Conservation (phyloP, 2,888 invertebrate species). For the Stenchaetothrips biformis region DNA sequence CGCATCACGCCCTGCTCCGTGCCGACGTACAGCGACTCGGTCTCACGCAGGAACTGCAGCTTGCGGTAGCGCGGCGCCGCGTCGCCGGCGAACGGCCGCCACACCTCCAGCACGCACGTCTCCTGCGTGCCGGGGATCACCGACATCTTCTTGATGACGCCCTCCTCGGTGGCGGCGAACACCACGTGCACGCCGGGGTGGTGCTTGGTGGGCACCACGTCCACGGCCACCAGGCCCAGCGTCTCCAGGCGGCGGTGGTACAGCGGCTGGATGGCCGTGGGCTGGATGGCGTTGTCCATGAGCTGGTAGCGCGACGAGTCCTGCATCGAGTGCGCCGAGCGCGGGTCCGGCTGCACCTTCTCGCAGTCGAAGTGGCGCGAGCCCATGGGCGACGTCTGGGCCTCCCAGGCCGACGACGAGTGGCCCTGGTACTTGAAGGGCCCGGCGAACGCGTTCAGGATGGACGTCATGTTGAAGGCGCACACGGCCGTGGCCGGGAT, state of each 20-base stretch:
- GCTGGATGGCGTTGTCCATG: constrained; percentile 81
- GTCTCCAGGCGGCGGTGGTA: constrained; percentile 64
- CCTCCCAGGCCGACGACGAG: constrained; percentile 72
- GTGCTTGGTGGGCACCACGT: constrained; percentile 67
- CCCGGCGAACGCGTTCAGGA: constrained; percentile 75
- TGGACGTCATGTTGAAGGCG: constrained; percentile 77
- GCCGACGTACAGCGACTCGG: constrained; percentile 62
- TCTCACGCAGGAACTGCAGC: constrained; percentile 51
- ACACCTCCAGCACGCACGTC: constrained; percentile 79
- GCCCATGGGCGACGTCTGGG: constrained; percentile 39
- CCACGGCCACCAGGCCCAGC: constrained; percentile 75
- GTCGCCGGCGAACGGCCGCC: constrained; percentile 62
- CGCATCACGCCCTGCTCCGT: constrained; percentile 63
- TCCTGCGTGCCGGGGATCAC: constrained; percentile 63
- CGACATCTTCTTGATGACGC: constrained; percentile 74
- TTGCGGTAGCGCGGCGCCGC: background rate
- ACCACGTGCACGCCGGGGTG: constrained; percentile 66
- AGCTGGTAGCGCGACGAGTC: constrained; percentile 64
- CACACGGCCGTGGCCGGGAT: constrained; percentile 90
- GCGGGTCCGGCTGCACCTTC: constrained; percentile 41
- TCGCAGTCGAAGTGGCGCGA: constrained; percentile 59
- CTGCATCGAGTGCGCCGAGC: constrained; percentile 39
- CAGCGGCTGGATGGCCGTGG: constrained; percentile 63
- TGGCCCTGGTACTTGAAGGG: constrained; percentile 80
- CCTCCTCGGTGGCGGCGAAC: constrained; percentile 72